Evolutionary conservation across 2,888 invertebrate species (phyloP).

Genomic region (Pogonocherus hispidulus): DNA sequence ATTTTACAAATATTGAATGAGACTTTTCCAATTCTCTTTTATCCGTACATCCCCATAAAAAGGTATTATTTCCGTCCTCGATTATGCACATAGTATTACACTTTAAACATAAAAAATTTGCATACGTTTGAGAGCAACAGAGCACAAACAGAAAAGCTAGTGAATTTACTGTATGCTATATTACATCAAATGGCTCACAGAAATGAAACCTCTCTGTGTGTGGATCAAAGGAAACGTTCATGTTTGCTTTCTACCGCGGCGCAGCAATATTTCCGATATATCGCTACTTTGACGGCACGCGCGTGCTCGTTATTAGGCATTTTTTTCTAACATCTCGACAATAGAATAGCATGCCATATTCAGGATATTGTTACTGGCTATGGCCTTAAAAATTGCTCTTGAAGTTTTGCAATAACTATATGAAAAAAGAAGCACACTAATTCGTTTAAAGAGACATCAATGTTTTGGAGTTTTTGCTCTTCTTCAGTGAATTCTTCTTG

Average conservation of each 20-base stretch:
- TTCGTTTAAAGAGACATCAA: too few relatives aligned
- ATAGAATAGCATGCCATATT: too few relatives aligned
- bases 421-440: too few relatives aligned
- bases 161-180: neutral
- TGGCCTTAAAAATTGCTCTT: too few relatives aligned
- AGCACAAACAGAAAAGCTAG: neutral
- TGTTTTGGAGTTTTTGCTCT: too few relatives aligned
- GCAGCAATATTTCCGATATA: neutral
- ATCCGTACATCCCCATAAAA: neutral
- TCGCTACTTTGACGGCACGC: neutral
- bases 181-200: neutral
- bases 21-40: neutral
- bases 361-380: too few relatives aligned
- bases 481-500: too few relatives aligned
- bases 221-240: neutral
- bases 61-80: neutral
- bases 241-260: neutral
- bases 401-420: too few relatives aligned
- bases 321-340: neutral
- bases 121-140: neutral
- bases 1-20: neutral
- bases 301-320: neutral
- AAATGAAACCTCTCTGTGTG: neutral
- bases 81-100: constrained; percentile 1
- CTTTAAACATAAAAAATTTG: neutral